Percentiles rank a stretch among this genome's conserved stretches.
Conservation (phyloP, 64 coral and sea anemone genomes). For the Actinia equina region DNA sequence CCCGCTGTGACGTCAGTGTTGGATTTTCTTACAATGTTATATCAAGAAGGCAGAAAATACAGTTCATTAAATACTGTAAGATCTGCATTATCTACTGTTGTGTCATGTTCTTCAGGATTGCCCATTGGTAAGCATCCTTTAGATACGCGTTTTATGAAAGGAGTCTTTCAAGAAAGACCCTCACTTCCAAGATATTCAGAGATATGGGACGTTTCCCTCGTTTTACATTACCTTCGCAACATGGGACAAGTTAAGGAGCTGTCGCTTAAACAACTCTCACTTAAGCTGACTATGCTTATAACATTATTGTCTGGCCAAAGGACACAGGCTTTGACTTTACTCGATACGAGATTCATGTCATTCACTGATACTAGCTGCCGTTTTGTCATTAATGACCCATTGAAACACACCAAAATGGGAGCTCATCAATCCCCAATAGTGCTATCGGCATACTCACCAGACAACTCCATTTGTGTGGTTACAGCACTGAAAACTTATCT, state of each 20-base stretch:
- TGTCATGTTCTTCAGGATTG: too few species aligned
- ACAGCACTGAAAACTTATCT: conserved; percentile 27
- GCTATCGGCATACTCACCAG: background rate
- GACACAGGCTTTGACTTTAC: conserved; percentile 30
- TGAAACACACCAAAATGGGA: background rate
- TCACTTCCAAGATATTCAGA: conserved; percentile 45
- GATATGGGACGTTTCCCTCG: conserved; percentile 37
- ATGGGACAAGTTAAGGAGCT: conserved; percentile 16
- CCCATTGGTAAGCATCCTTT: conserved; percentile 48
- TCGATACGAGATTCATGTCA: conserved; percentile 29
- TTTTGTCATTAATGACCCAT: conserved; percentile 1
- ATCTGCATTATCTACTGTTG: too few species aligned
- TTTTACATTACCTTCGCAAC: conserved; percentile 43
- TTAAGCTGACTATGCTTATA: conserved; percentile 14
- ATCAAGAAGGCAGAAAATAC: conserved; percentile 36
- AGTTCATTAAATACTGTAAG: background rate
- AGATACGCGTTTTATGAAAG: conserved; percentile 56
- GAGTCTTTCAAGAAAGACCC: conserved; percentile 48
- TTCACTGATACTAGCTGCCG: background rate
- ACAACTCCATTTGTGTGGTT: conserved; percentile 13
- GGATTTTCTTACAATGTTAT: conserved; percentile 45
- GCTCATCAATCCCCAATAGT: conserved; percentile 8
- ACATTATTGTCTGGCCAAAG: conserved; percentile 29
- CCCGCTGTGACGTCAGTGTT: conserved; percentile 27
- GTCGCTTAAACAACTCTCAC: conserved; percentile 19